These are phyloP conservation scores for Ennomos erosarius DNA, from an alignment of 2,888 invertebrate species.

Conservation along the genomic window DNA sequence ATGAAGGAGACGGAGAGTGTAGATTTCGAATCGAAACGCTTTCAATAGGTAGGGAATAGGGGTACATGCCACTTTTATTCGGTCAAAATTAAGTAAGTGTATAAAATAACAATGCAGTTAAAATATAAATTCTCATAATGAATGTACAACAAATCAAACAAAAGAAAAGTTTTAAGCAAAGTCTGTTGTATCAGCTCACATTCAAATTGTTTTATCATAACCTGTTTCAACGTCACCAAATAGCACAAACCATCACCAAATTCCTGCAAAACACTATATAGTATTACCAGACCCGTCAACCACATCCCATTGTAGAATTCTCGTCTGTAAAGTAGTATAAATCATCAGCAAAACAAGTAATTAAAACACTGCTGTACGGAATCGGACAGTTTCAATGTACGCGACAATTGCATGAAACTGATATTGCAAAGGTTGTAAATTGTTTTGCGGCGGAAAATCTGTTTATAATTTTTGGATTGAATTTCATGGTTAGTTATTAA, in stretches of 20 bases:
- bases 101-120: too few relatives aligned
- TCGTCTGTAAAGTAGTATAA: slow-evolving; percentile 65
- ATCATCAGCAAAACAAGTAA: slow-evolving; percentile 83
- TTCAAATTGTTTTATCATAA: not conserved
- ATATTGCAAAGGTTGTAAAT: slow-evolving; percentile 12
- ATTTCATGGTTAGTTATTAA: not conserved
- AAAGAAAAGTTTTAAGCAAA: too few relatives aligned
- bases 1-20: too few relatives aligned
- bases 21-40: too few relatives aligned
- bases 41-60: too few relatives aligned
- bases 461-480: not conserved
- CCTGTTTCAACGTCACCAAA: not conserved
- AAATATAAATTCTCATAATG: too few relatives aligned
- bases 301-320: slow-evolving; percentile 40
- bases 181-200: too few relatives aligned
- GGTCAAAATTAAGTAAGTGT: too few relatives aligned
- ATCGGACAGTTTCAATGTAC: slow-evolving; percentile 77
- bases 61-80: too few relatives aligned
- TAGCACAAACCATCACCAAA: not conserved
- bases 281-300: slow-evolving; percentile 23
- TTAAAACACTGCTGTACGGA: slow-evolving; percentile 82
- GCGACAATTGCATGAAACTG: slow-evolving; percentile 25
- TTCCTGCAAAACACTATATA: slow-evolving; percentile 13
- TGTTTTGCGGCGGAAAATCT: slow-evolving; percentile 11
- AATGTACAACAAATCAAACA: too few relatives aligned